Evolutionary conservation across 2,797 vertebrate genomes (phyloP).

Genomic region (Linurgus olivaceus): DNA sequence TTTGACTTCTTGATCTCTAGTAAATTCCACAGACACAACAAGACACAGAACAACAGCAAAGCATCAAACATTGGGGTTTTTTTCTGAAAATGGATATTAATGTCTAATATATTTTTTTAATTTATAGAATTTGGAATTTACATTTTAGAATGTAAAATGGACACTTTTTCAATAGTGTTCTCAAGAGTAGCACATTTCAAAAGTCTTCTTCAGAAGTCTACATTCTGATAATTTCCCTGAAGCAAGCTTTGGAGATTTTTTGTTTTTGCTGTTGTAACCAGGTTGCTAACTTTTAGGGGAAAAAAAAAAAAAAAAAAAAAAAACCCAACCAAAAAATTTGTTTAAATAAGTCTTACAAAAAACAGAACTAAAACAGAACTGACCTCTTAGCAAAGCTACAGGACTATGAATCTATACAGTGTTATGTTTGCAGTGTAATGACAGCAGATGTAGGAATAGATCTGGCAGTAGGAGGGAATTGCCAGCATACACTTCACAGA

Average conservation of each 20-base stretch:
- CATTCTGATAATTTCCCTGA: neutral
- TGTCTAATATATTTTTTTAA: neutral
- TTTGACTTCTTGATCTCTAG: neutral
- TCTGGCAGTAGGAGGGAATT: neutral
- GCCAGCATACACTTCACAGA: neutral
- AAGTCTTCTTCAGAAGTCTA: neutral
- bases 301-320: neutral
- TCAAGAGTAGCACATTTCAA: neutral
- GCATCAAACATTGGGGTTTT: fast-evolving
- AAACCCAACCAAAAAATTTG: too few relatives aligned
- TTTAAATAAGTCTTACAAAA: neutral
- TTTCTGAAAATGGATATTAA: neutral
- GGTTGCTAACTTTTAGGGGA: neutral
- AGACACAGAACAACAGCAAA: neutral
- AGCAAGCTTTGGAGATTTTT: neutral
- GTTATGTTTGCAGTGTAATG: neutral
- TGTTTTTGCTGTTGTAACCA: neutral
- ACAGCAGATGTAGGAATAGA: neutral
- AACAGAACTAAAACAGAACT: neutral
- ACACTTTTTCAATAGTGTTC: neutral
- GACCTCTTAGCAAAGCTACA: neutral
- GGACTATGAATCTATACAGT: neutral
- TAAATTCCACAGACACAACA: neutral
- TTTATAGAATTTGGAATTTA: neutral
- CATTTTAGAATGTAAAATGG: neutral